A percentile compares a stretch with the other conserved stretches of the same genome.
These are phyloP conservation scores for Parotocinclus haroldoi DNA, from an alignment of 2,797 vertebrate species.

Conservation along the genomic window DNA sequence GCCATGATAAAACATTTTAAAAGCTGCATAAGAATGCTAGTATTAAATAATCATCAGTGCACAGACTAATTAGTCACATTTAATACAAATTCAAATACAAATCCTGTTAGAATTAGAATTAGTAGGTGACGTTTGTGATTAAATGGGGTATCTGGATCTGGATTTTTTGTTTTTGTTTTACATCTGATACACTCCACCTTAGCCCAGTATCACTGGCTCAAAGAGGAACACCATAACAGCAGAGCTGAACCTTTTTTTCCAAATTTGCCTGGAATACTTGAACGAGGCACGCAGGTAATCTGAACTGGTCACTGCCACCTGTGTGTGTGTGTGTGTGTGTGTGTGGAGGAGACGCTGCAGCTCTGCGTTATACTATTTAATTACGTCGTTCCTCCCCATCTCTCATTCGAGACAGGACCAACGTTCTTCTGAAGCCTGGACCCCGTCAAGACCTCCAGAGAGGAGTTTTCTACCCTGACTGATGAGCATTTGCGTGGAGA, in stretches of 20 bases:
- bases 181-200: neutral
- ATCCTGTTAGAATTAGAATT: no score
- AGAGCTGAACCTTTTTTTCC: neutral
- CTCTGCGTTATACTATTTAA: constrained; percentile 24
- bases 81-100: no score
- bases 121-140: no score
- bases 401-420: constrained; percentile 24
- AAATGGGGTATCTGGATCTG: no score
- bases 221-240: no score
- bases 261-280: constrained; percentile 64
- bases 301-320: constrained; percentile 44
- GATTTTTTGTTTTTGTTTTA: neutral
- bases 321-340: constrained; percentile 22
- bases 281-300: constrained; percentile 45
- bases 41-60: no score
- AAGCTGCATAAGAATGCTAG: no score
- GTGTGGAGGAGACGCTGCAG: constrained; percentile 40
- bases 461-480: constrained; percentile 8
- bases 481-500: neutral
- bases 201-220: neutral
- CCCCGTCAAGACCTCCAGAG: neutral
- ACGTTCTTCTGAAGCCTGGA: neutral
- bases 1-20: no score
- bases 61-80: no score
- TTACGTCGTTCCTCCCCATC: constrained; percentile 3